A percentile compares a stretch with the other conserved stretches of the same genome.
Conservation (phyloP, 2,888 invertebrate genomes). For the Ellobium chinense region DNA sequence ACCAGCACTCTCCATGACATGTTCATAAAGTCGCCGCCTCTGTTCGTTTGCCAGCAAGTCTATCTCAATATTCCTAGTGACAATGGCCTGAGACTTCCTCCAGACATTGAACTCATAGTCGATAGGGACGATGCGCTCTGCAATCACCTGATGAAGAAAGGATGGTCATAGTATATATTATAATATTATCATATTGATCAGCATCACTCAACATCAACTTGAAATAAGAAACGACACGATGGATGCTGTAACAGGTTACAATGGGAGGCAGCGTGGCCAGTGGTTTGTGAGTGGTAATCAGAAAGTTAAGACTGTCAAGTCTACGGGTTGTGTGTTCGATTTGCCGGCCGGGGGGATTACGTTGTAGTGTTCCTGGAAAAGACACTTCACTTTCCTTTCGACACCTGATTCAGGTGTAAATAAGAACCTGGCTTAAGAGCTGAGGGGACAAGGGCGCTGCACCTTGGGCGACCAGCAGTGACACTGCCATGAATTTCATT, state of each 20-base stretch:
- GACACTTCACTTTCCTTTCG: too few species aligned
- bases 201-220: neutral
- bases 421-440: too few species aligned
- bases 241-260: neutral
- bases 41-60: slow-evolving; percentile 76
- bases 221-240: neutral
- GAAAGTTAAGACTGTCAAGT: too few species aligned
- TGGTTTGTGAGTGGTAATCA: too few species aligned
- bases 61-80: slow-evolving; percentile 77
- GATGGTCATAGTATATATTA: neutral
- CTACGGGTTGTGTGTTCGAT: too few species aligned
- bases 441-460: too few species aligned
- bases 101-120: slow-evolving; percentile 76
- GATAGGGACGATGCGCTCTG: slow-evolving; percentile 75
- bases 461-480: too few species aligned
- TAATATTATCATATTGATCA: neutral
- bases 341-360: too few species aligned
- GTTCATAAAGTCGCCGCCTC: slow-evolving; percentile 71
- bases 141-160: slow-evolving; percentile 62
- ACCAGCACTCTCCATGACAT: slow-evolving; percentile 69
- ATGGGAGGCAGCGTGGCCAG: neutral
- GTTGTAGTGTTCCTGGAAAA: too few species aligned
- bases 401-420: too few species aligned
- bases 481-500: too few species aligned
- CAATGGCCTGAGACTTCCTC: slow-evolving; percentile 77